Evolutionary conservation across 2,113 vertebrate genomes (phyloP), one percentile per base, ranked within the genome.

Genomic region (Xiphophorus hellerii): DNA sequence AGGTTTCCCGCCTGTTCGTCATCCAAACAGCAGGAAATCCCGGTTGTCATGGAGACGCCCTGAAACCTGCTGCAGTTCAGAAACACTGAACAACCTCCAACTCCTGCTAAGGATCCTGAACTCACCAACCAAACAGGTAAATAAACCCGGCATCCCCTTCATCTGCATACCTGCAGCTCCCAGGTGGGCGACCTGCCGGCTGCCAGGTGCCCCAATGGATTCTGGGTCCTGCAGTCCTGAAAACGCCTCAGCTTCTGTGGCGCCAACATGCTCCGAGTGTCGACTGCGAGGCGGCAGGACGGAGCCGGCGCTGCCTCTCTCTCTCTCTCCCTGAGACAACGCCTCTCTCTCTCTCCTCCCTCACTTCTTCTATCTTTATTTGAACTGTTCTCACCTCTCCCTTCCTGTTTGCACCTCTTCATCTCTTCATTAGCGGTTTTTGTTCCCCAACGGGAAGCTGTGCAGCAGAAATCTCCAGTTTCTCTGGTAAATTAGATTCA

Each of bases 161-260:
- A 61, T 42, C 17, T 14, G 13, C 69, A 15, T 93, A 94, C 94
- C 94, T 94, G 90, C 39, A 65, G 58, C 1, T 91, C 91, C 92
- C 93, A 92, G 82, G 84, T 84, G 66, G 80, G 73, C 2, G 85
- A 71, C 72, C 77, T 69, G 75, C 69, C 79, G 44, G 74, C 73
- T 64, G 66, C 67, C 4, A 17, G 27, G 48, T 82, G 81, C 69
- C 86, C 90, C 82, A 76, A 84, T 89, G 90, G 83, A 91, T 84
- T 88, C 35, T 90, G 88, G 87, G 78, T 82, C 86, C 82, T 87
- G 91, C 85, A 91, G 89, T 89, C 84, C 63, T 81, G 78, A 7
- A 78, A 70, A 44, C 78, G 75, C 74, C 81, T 67, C 20, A 90
- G 90, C 37, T 62, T 92, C 69, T 90, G 86, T 0, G 84, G 86